Evolutionary conservation across 2,113 vertebrate species (phyloP), one percentile per base, ranked within the genome.

Genomic region (Brachypodius melanocephalos): DNA sequence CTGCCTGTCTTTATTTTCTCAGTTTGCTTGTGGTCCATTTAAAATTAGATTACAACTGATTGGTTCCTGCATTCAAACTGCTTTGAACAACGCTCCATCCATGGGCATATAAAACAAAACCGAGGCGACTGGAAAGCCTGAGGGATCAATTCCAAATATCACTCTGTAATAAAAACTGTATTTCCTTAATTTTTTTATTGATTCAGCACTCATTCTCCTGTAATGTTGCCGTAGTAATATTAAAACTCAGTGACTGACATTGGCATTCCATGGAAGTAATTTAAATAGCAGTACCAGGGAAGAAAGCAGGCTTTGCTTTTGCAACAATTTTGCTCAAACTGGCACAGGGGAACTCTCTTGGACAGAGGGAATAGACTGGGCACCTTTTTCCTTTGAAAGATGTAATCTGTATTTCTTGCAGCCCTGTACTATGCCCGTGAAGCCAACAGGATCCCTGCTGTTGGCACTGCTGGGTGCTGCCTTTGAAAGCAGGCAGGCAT

Each of bases 61-160:
- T 82, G 84, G 91, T 85, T 81, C 83, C 62, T 85, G 76, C 93
- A 77, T 89, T 90, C 86, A 81, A 91, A 97, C 73, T 76, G 52
- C 77, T 91, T 92, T 73, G 85, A 82, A 45, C 51, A 4, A 58
- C 1, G 7, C 85, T 94, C 67, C 57, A 69, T 92, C 89, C 85
- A 28, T 28, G 18, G 93, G 69, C 52, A 2, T 74, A 95, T 91
- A 94, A 95, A 93, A 51, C 62, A 91, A 95, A 96, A 71, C 86
- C 38, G 83, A 97, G 91, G 88, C 3, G 54, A 96, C 91, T 95
- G 54, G 86, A 95, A 97, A 94, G 81, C 96, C 97, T 95, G 65
- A 85, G 95, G 96, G 95, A 97, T 97, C 95, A 96, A 95, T 97
- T 96, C 93, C 90, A 96, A 97, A 96, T 97, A 97, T 93, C 95